Base-by-base conservation (phyloP, 2,888 invertebrate species). In the Anaspis maculata region DNA sequence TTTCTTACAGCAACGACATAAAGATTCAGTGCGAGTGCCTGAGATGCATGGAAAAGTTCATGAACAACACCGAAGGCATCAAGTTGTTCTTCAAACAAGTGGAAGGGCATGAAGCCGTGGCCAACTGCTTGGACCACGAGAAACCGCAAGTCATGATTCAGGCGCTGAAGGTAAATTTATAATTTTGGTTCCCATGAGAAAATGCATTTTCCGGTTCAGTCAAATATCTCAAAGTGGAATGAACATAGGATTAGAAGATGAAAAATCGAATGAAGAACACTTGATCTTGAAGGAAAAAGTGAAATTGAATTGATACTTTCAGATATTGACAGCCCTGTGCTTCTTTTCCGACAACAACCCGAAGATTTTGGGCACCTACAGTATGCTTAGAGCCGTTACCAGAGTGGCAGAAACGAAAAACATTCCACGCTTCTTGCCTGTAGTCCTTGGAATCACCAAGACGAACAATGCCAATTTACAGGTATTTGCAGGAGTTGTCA, bases 1-100 rank as follows among this genome's bases (percentile, higher is more conserved):
- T 19, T 9, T 19, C 5, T 37, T 72, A 74, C 78, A 59, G 65
- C 30, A 59, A 59, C 36, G 60, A 58, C 31, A 83, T 80, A 48
- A 75, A 83, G 38, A 80, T 90, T 13, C 90, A 91, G 55, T 79
- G 80, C 57, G 95, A 95, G 62, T 92, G 94, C 61, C 81, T 96
- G 33, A 73, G 90, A 48, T 95, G 95, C 59, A 66, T 96, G 15
- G 86, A 88, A 47, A 92, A 94, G 12, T 88, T 91, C 42, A 83
- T 92, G 77, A 95, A 96, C 69, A 95, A 92, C 66, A 92, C 90
- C 0, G 88, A 85, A 52, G 96, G 96, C 4, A 74, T 96, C 39
- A 83, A 89, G 49, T 79, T 86, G 41, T 84, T 95, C 58, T 79
- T 94, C 55, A 73, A 74, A 15, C 79, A 85, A 56, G 70, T 76